These are phyloP conservation scores for Melanotaenia maccullochi DNA, from an alignment of 2,797 vertebrate genomes.

Conservation along the genomic window DNA sequence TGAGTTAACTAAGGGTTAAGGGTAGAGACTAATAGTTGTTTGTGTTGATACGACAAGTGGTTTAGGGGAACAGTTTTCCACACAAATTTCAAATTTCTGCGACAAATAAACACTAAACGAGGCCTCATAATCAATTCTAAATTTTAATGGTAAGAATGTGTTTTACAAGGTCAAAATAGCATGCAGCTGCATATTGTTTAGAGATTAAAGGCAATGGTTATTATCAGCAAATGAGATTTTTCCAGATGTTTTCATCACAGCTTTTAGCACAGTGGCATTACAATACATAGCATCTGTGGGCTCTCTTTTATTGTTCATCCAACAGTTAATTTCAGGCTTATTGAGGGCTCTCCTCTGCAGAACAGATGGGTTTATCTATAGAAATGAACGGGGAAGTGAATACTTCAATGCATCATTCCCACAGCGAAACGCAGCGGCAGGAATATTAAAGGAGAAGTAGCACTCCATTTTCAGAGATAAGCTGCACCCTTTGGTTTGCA, in stretches of 20 bases:
- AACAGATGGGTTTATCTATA: not conserved
- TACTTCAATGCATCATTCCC: not conserved
- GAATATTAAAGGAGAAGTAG: not conserved
- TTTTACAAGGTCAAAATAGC: slow-evolving; percentile 12
- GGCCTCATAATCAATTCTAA: not conserved
- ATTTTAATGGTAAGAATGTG: not conserved
- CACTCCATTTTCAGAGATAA: slow-evolving; percentile 9
- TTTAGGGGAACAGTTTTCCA: too few species aligned
- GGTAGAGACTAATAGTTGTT: too few species aligned
- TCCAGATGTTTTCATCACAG: slow-evolving; percentile 8
- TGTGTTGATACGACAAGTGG: too few species aligned
- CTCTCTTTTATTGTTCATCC: not conserved
- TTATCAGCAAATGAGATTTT: not conserved
- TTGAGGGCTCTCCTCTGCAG: not conserved
- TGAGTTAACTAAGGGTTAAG: too few species aligned
- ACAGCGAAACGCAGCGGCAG: not conserved
- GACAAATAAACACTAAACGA: not conserved
- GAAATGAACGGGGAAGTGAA: not conserved
- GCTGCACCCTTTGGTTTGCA: slow-evolving; percentile 5
- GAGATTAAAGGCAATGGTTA: not conserved
- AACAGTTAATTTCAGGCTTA: slow-evolving; percentile 9
- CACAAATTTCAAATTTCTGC: too few species aligned
- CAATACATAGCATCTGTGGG: not conserved
- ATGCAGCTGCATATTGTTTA: not conserved
- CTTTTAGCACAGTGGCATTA: not conserved